phyloP scores from a whole-genome alignment of 2,888 invertebrate genomes.

The Eugnorisma glareosa region DNA sequence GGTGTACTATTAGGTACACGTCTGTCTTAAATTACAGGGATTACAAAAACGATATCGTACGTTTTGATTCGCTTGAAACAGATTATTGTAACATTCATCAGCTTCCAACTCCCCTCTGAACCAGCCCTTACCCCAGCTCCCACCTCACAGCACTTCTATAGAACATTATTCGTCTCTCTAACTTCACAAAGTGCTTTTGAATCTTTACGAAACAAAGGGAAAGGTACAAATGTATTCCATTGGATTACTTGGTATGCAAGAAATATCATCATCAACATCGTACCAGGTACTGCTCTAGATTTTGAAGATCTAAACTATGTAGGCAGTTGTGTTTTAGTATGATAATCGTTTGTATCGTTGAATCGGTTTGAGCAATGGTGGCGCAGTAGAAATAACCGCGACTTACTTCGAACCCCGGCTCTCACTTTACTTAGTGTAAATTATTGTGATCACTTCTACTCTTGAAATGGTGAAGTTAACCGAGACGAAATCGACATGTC shows the following conservation, averaged over 20 bases:
- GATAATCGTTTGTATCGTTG: not conserved
- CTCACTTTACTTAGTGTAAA: too few relatives aligned
- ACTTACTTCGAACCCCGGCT: not conserved
- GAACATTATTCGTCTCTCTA: slow-evolving; percentile 60
- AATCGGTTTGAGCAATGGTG: not conserved
- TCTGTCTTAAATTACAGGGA: too few relatives aligned
- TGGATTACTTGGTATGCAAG: slow-evolving; percentile 49
- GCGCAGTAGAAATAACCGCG: too few relatives aligned
- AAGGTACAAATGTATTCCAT: slow-evolving; percentile 64
- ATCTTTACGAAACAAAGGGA: slow-evolving; percentile 65
- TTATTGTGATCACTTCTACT: too few relatives aligned
- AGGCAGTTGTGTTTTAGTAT: not conserved
- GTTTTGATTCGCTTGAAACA: not conserved
- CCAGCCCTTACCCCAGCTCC: slow-evolving; percentile 29
- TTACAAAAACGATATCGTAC: too few relatives aligned
- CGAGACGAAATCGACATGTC: too few relatives aligned
- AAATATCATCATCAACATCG: slow-evolving; percentile 52
- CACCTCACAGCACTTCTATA: slow-evolving; percentile 43
- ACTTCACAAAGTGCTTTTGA: slow-evolving; percentile 64
- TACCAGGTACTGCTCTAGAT: not conserved
- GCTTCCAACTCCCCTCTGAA: slow-evolving; percentile 3
- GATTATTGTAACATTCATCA: too few relatives aligned
- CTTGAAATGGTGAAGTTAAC: too few relatives aligned
- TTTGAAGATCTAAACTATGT: slow-evolving; percentile 13
- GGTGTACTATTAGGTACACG: too few relatives aligned